Conservation (phyloP, 2,113 vertebrate species). For the Henicopernis longicauda region DNA sequence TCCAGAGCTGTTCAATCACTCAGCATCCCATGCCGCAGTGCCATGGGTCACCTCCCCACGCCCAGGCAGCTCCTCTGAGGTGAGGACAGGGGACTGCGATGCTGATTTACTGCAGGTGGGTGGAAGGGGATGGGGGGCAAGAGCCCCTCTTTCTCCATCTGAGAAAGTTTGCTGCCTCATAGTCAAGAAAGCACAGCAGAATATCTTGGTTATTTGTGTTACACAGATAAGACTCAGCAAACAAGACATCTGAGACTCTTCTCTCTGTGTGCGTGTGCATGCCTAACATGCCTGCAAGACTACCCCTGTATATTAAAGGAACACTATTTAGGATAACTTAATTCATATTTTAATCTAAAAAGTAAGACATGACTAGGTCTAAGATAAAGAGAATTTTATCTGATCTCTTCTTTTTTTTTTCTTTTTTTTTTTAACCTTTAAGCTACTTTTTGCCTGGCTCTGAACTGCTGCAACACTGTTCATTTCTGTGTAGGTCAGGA, state of each 20-base stretch:
- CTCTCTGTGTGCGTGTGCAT: too few species aligned
- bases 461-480: not conserved
- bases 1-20: not conserved
- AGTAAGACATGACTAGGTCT: not conserved
- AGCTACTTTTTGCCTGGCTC: not conserved
- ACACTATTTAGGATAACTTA: not conserved
- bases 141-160: not conserved
- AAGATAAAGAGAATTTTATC: not conserved
- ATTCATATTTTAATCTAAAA: not conserved
- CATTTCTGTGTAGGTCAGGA: not conserved
- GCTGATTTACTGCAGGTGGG: not conserved
- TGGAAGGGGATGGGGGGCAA: not conserved
- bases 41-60: not conserved
- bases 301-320: not conserved
- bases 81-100: accelerated
- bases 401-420: not conserved
- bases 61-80: not conserved
- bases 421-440: not conserved
- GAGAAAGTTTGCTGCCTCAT: not conserved
- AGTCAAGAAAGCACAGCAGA: not conserved
- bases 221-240: not conserved
- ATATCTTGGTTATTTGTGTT: accelerated
- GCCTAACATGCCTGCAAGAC: not conserved
- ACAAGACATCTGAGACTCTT: not conserved
- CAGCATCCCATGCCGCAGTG: not conserved